Evolutionary conservation across 2,113 vertebrate genomes (phyloP).

Genomic region (Oenanthe oenanthe): DNA sequence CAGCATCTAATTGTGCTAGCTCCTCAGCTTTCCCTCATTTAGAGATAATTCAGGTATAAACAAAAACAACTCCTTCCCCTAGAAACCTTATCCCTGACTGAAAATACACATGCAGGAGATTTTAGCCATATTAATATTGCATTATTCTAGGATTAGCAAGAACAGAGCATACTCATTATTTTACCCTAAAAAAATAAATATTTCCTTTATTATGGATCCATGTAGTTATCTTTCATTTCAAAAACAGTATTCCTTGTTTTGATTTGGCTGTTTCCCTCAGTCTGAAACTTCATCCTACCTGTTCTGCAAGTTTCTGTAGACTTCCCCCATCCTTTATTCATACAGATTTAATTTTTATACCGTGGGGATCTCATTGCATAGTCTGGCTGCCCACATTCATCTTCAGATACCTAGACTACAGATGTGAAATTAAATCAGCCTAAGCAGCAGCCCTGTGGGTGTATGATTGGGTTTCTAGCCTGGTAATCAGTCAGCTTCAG

Average conservation of each 20-base stretch:
- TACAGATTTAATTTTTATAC: background rate
- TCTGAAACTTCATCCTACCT: background rate
- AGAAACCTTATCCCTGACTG: background rate
- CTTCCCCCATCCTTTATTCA: background rate
- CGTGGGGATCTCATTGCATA: background rate
- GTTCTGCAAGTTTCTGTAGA: background rate
- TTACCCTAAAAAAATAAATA: background rate
- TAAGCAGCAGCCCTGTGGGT: background rate
- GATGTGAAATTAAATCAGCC: background rate
- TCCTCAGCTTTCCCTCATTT: background rate
- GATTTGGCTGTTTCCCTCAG: background rate
- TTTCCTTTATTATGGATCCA: background rate
- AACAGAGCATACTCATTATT: background rate
- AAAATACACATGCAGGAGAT: background rate
- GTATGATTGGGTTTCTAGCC: background rate
- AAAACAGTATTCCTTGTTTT: background rate
- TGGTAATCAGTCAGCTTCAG: background rate
- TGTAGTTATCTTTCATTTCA: background rate
- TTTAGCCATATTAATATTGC: background rate
- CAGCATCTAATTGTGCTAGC: background rate
- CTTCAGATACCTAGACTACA: background rate
- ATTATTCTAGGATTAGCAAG: background rate
- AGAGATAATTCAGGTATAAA: conserved; percentile 6
- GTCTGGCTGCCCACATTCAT: background rate
- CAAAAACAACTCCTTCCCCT: background rate